Base-by-base conservation (phyloP, 2,113 vertebrate species). In the Polypterus senegalus region DNA sequence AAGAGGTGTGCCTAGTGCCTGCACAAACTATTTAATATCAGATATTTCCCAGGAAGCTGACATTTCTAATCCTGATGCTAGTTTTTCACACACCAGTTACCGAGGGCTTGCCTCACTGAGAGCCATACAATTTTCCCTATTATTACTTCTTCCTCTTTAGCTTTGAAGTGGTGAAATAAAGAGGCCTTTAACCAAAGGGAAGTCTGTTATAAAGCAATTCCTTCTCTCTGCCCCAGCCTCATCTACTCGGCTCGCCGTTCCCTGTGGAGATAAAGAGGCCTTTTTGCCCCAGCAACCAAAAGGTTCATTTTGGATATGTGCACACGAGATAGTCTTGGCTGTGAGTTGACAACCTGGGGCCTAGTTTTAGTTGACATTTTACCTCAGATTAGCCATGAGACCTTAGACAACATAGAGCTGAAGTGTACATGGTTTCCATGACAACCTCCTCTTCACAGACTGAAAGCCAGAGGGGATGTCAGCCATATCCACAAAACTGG, bases 281-380 rank as follows among this genome's bases (percentile, higher is more conserved):
- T 54, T 73, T 80, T 79, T 67, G 74, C 72, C 75, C 71, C 69
- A 79, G 80, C 76, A 80, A 76, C 77, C 66, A 68, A 63, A 65
- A 74, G 66, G 73, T 5, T 73, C 59, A 49, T 56, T 70, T 62
- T 68, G 75, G 73, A 74, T 76, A 77, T 75, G 72, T 52, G 68
- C 71, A 73, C 67, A 48, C 5, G 66, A 67, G 69, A 60, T 1
- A 54, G 75, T 65, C 6, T 1, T n/a, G 58, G 66, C 65, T 58
- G 70, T 72, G 73, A 71, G 70, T 72, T 75, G 71, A 67, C 72
- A 65, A 66, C 69, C 71, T 3, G 61, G 71, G 77, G 57, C 6
- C 61, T 60, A 73, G 63, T 62, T 3, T 57, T 4, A 27, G 7
- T 61, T 61, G 74, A 72, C 68, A 66, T 78, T 73, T 70, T 69